Base-by-base conservation (phyloP, 1,140 invertebrate species). In the Pseudachorutes palmiensis region DNA sequence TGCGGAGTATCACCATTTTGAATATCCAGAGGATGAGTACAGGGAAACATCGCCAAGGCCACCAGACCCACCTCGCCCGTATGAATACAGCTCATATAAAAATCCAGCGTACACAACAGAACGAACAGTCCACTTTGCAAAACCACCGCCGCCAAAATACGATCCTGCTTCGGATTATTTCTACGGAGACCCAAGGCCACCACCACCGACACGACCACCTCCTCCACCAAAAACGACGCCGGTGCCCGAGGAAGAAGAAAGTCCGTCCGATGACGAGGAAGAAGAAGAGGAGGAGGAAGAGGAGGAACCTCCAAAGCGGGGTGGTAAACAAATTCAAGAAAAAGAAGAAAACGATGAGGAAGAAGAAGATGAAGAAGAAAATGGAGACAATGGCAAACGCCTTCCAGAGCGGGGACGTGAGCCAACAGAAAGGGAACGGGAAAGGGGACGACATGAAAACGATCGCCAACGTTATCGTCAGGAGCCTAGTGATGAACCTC, bases 91-190 rank as follows among this genome's bases (percentile, higher is more conserved):
- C 36, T 12, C 36, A 45, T 45, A 45, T 45, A 19, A 45, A 9
- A 45, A 9, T 45, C 36, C 36, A 9, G 9, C 19, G 9, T 45
- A 45, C 36, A 55, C 51, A 16, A 55, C 51, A 22, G 51, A 55
- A 5, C 9, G 51, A 26, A 55, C 5, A 9, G 24, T 55, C 24
- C 51, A 55, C 24, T 55, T 55, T 24, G 12, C 22, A 29, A 59
- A 65, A 1, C 33, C 45, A 5, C 69, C 69, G 14, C 71, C 71
- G 19, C 26, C 62, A 14, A 57, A 64, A 65, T 26, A 66, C 62
- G 71, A 72, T 36, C 71, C 71, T 1, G 62, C 60, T 19, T 66
- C 65, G 0, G 71, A 72, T 31, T 61, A 62, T 45, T 72, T 31
- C 48, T 72, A 70, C 58, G 71, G 71, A 1, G 64, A 68, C 24